phyloP scores from a whole-genome alignment of 2,797 vertebrate genomes.

The Sarcoramphus papa region DNA sequence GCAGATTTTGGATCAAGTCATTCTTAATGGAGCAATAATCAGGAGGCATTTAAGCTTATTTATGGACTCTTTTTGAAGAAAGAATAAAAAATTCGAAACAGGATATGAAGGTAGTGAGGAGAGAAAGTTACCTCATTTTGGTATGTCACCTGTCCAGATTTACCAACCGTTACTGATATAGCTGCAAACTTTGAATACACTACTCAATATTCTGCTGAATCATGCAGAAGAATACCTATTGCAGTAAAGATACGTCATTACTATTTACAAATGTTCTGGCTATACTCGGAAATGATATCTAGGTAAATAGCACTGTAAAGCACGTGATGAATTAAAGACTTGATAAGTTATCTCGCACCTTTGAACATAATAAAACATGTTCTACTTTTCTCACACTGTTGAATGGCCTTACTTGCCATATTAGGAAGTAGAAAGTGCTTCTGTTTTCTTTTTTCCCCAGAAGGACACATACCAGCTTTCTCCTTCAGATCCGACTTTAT shows the following conservation, averaged over 20 bases:
- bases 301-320: constrained; percentile 13
- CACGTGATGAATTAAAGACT: neutral
- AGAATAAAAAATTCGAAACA: neutral
- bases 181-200: neutral
- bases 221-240: neutral
- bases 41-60: neutral
- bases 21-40: neutral
- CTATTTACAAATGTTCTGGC: constrained; percentile 1
- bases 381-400: neutral
- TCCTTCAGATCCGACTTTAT: constrained; percentile 22
- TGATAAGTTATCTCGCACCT: neutral
- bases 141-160: neutral
- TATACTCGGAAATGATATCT: neutral
- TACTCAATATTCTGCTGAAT: neutral
- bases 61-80: neutral
- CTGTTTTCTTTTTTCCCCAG: neutral
- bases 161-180: neutral
- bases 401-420: neutral
- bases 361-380: neutral
- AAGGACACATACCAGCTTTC: neutral
- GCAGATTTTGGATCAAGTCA: neutral
- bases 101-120: neutral
- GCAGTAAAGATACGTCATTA: neutral
- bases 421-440: neutral
- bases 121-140: neutral